Base-by-base conservation (phyloP, 2,797 vertebrate species). In the Hyperoplus lanceolatus region DNA sequence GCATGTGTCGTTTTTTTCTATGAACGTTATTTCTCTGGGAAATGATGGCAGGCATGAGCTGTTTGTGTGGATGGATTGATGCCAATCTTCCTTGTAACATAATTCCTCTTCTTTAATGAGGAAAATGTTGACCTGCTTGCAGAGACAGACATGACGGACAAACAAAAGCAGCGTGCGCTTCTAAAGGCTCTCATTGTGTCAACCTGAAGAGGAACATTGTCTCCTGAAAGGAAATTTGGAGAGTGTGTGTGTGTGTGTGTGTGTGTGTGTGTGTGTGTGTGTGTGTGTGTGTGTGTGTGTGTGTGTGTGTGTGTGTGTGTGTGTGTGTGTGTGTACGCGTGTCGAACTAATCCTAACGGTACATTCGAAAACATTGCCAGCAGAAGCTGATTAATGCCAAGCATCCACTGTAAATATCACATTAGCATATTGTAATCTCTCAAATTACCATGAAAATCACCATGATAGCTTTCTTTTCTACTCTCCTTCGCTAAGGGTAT, bases 351-450 rank as follows among this genome's bases (percentile, higher is more conserved):
- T 93, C 85, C 82, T 51, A 16, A 82, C 36, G 49, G 87, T 79
- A 93, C 89, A 94, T 57, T 89, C 39, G 41, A 84, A 79, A 85
- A 75, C 79, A 61, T 56, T 67, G 85, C 84, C 79, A 85, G 81
- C 82, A 73, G 70, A 63, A 49, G 83, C 78, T 87, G 90, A 90
- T 93, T 89, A 89, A 91, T 88, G 85, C 89, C 85, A 82, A 83
- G 85, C 89, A 73, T 75, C 84, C 78, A 83, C 82, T 77, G 80
- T 94, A 92, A 94, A 94, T 91, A 94, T 87, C 84, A 85, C 87
- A 94, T 95, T 94, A 93, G 90, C 92, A 94, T 94, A 94, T 82
- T 92, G 85, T 93, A 91, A 93, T 93, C 88, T 90, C 43, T 5
- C 83, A 91, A 91, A 94, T 95, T 90, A 94, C 73, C 87, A 92